Evolutionary conservation across 2,113 vertebrate genomes (phyloP).

Genomic region (Neopipo cinnamomea): DNA sequence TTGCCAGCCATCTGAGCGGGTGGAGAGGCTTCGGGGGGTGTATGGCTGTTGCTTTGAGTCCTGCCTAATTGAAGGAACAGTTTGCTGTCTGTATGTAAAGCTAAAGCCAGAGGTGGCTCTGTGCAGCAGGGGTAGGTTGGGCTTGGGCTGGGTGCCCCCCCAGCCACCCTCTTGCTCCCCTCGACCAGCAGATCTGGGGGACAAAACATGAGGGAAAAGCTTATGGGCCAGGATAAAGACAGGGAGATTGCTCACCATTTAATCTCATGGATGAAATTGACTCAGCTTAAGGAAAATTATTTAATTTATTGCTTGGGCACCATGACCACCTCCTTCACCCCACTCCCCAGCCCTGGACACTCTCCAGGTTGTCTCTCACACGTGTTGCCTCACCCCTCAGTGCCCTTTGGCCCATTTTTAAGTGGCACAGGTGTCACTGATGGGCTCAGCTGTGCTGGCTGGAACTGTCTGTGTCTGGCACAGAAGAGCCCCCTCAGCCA

Average conservation of each 20-base stretch:
- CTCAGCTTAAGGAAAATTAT: not conserved
- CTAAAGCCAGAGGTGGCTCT: not conserved
- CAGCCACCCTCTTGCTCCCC: fast-evolving
- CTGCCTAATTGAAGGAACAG: not conserved
- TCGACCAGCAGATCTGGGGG: not conserved
- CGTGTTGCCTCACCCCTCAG: not conserved
- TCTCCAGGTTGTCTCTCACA: not conserved
- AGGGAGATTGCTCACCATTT: not conserved
- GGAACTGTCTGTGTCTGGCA: fast-evolving
- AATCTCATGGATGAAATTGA: not conserved
- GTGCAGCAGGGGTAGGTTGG: not conserved
- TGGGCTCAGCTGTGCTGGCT: not conserved
- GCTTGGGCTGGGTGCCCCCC: fast-evolving
- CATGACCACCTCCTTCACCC: fast-evolving
- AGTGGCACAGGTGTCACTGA: not conserved
- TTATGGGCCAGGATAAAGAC: not conserved
- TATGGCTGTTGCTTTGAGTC: not conserved
- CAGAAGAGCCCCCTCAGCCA: fast-evolving
- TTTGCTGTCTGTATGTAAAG: not conserved
- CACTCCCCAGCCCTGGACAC: not conserved
- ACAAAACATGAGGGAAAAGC: not conserved
- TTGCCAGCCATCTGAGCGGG: not conserved
- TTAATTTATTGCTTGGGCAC: not conserved
- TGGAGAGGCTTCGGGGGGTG: not conserved
- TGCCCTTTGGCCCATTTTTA: not conserved